Evolutionary conservation across 23 tunicate species (phyloP).

Genomic region (Styela clava): DNA sequence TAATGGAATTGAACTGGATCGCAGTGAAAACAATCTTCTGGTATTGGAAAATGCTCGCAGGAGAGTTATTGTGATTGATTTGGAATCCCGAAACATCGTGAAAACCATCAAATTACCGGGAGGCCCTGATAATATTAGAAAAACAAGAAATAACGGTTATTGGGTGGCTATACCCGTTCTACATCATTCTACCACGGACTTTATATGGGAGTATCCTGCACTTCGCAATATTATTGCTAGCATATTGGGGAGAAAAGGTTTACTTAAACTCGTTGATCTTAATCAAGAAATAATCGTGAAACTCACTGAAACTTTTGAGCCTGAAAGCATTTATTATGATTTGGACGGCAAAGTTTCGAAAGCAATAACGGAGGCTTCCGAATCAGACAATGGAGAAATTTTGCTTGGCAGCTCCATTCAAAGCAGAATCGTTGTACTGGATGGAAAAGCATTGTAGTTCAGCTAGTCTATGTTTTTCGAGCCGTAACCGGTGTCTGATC

Average conservation of each 20-base stretch:
- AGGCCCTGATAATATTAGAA: slow-evolving; percentile 11
- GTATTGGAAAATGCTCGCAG: slow-evolving; percentile 2
- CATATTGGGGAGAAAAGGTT: background rate
- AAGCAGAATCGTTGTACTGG: background rate
- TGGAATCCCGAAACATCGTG: background rate
- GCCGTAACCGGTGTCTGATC: too few relatives aligned
- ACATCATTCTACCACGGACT: background rate
- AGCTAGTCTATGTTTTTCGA: too few relatives aligned
- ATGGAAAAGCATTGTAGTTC: background rate
- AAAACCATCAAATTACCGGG: background rate
- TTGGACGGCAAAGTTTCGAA: background rate
- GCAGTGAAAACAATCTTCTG: background rate
- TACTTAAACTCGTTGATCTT: background rate
- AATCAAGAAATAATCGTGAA: slow-evolving; percentile 7
- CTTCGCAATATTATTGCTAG: background rate
- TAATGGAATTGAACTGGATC: slow-evolving; percentile 11
- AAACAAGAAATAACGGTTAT: slow-evolving; percentile 5
- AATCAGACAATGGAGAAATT: background rate
- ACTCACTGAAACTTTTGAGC: background rate
- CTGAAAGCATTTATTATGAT: background rate
- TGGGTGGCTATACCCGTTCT: slow-evolving; percentile 23
- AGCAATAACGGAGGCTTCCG: background rate
- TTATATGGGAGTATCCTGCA: background rate
- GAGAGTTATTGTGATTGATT: slow-evolving; percentile 5
- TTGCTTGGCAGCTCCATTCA: background rate